A percentile compares a stretch with the other conserved stretches of the same genome.
phyloP scores from a whole-genome alignment of 1,140 invertebrate species.

The Trypoxylus dichotomus region DNA sequence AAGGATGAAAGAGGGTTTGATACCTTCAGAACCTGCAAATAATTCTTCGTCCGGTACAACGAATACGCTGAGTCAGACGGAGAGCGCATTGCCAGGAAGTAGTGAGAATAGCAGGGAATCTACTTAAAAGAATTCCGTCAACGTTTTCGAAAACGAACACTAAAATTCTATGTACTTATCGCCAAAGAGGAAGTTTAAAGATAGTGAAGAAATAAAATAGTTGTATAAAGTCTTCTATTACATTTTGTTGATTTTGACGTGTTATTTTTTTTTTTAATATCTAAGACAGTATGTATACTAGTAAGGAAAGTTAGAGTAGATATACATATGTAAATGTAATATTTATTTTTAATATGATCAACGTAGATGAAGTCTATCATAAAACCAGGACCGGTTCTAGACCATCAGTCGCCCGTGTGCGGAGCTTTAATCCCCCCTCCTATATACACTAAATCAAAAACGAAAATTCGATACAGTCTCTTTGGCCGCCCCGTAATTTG shows the following conservation, averaged over 20 bases:
- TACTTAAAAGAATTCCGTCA: constrained; percentile 51
- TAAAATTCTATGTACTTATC: constrained; percentile 23
- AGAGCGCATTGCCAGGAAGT: constrained; percentile 54
- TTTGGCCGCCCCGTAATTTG: too few species aligned
- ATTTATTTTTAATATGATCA: constrained; percentile 24
- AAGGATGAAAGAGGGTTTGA: constrained; percentile 86
- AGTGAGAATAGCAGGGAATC: constrained; percentile 66
- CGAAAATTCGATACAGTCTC: too few species aligned
- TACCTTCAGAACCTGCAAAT: constrained; percentile 62
- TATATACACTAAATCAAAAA: too few species aligned
- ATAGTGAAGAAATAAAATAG: constrained; percentile 5
- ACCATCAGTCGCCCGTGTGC: too few species aligned
- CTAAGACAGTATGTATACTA: neutral
- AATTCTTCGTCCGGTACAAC: constrained; percentile 39
- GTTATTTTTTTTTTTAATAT: constrained; percentile 3
- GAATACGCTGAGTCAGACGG: constrained; percentile 44
- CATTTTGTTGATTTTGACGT: neutral
- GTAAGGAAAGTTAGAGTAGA: neutral
- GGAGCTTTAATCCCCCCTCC: too few species aligned
- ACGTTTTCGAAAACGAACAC: neutral
- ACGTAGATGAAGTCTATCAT: neutral
- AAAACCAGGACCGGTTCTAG: too few species aligned
- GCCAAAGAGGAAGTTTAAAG: constrained; percentile 26
- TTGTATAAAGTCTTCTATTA: constrained; percentile 5
- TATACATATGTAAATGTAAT: constrained; percentile 18